A percentile compares a stretch with the other conserved stretches of the same genome.
These are phyloP conservation scores for Drosophila algonquin DNA, from an alignment of 2,888 invertebrate species.

Conservation along the genomic window DNA sequence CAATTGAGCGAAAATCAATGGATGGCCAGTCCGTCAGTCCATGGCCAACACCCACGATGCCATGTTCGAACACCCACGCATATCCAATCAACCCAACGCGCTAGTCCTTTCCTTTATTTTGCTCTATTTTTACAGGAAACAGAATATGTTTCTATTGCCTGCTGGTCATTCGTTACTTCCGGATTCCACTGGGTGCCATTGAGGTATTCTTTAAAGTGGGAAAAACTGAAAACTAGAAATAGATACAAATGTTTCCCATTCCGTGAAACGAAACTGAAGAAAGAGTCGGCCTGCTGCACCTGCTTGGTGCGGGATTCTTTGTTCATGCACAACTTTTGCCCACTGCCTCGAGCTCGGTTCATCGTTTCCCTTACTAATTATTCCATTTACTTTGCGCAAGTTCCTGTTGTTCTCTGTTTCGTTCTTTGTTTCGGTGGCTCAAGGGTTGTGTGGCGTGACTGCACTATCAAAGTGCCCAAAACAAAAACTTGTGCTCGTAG, in stretches of 20 bases:
- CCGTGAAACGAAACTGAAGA: neutral
- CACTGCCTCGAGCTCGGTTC: conserved; percentile 10
- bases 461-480: conserved; percentile 30
- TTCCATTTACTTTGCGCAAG: conserved; percentile 60
- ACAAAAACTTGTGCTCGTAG: conserved; percentile 23
- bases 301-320: conserved; percentile 16
- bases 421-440: conserved; percentile 19
- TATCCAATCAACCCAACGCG: conserved; percentile 22
- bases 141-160: conserved; percentile 1
- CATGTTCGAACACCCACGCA: conserved; percentile 8
- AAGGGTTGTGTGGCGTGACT: conserved; percentile 58
- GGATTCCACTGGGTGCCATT: conserved; percentile 5
- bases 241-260: conserved; percentile 29
- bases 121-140: conserved; percentile 3
- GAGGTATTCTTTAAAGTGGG: conserved; percentile 8
- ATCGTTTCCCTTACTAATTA: conserved; percentile 62
- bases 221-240: conserved; percentile 11
- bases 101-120: conserved; percentile 7
- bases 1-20: conserved; percentile 73
- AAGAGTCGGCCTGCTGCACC: conserved; percentile 11
- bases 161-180: conserved; percentile 5
- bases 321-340: neutral
- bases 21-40: conserved; percentile 28
- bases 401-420: conserved; percentile 29
- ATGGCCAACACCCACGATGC: conserved; percentile 22